Percentiles rank a stretch among this genome's conserved stretches.
These are phyloP conservation scores for Coreoperca whiteheadi DNA, from an alignment of 2,113 vertebrate genomes.

Conservation along the genomic window DNA sequence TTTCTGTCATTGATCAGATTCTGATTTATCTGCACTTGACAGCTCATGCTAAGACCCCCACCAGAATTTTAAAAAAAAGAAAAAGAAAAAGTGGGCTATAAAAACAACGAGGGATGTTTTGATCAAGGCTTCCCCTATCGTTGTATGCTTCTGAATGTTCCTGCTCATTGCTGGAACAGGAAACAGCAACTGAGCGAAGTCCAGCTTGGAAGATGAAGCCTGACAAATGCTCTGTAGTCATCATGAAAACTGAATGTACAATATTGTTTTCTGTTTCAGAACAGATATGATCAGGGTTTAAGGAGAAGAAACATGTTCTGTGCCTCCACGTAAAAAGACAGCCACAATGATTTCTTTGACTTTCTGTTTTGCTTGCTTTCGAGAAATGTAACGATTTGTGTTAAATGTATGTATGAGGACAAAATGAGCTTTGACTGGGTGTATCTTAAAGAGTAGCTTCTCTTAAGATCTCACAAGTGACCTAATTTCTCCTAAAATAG, in stretches of 20 bases:
- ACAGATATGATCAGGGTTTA: neutral
- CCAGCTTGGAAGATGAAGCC: slow-evolving; percentile 17
- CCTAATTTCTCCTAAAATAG: slow-evolving; percentile 10
- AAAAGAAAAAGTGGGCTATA: slow-evolving; percentile 1
- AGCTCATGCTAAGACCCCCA: slow-evolving; percentile 31
- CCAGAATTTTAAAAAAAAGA: too few relatives aligned
- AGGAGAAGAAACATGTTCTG: slow-evolving; percentile 31
- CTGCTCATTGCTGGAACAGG: neutral
- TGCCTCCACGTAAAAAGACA: slow-evolving; percentile 49
- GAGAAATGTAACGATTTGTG: neutral
- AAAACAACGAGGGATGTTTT: slow-evolving; percentile 34
- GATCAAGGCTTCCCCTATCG: slow-evolving; percentile 5
- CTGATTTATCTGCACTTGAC: slow-evolving; percentile 36
- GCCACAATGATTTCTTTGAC: neutral
- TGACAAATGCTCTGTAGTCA: neutral
- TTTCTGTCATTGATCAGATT: slow-evolving; percentile 29
- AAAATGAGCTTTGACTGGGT: slow-evolving; percentile 1
- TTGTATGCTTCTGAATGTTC: too few relatives aligned
- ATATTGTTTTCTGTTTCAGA: slow-evolving; percentile 12
- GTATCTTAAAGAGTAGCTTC: neutral
- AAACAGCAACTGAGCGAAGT: slow-evolving; percentile 22
- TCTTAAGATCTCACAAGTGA: slow-evolving; percentile 29
- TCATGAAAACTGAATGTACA: slow-evolving; percentile 1
- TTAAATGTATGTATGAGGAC: neutral
- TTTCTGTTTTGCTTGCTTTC: slow-evolving; percentile 19